Evolutionary conservation across 1,140 invertebrate species (phyloP).

Genomic region (Pseudomyrmex sp.): DNA sequence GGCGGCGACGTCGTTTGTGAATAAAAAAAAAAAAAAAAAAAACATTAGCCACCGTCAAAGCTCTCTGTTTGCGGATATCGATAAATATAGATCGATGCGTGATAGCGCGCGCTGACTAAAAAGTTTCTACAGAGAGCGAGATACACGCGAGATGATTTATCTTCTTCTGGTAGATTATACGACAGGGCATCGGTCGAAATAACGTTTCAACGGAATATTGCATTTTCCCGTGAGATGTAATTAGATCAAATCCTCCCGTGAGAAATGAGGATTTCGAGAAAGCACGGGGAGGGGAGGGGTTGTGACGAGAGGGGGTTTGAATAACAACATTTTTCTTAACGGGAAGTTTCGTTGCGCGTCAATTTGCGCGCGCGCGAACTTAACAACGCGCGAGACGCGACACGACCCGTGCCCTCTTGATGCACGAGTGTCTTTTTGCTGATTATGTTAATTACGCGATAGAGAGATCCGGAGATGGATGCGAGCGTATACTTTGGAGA

Average conservation of each 20-base stretch:
- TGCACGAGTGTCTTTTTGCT: background rate
- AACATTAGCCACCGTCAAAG: constrained; percentile 24
- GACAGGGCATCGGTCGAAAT: constrained; percentile 29
- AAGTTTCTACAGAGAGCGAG: constrained; percentile 20
- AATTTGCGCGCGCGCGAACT: too few species aligned
- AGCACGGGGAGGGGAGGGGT: background rate
- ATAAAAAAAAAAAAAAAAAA: background rate
- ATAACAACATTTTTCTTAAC: background rate
- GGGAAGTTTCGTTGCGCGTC: too few species aligned
- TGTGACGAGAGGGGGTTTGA: background rate
- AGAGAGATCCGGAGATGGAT: constrained; percentile 25
- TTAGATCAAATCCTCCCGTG: constrained; percentile 8
- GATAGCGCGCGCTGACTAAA: constrained; percentile 1
- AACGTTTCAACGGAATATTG: constrained; percentile 36
- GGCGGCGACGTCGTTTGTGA: constrained; percentile 9
- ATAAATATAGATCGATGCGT: constrained; percentile 6
- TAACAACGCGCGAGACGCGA: too few species aligned
- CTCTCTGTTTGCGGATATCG: constrained; percentile 39
- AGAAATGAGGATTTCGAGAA: constrained; percentile 32
- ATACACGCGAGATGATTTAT: constrained; percentile 40
- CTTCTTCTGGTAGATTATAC: constrained; percentile 1
- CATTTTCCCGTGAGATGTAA: constrained; percentile 20
- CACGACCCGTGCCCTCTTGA: too few species aligned
- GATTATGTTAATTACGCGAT: constrained; percentile 32
- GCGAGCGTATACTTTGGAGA: constrained; percentile 44